These are phyloP conservation scores for Valencia hispanica DNA, from an alignment of 2,797 vertebrate genomes.

Conservation along the genomic window DNA sequence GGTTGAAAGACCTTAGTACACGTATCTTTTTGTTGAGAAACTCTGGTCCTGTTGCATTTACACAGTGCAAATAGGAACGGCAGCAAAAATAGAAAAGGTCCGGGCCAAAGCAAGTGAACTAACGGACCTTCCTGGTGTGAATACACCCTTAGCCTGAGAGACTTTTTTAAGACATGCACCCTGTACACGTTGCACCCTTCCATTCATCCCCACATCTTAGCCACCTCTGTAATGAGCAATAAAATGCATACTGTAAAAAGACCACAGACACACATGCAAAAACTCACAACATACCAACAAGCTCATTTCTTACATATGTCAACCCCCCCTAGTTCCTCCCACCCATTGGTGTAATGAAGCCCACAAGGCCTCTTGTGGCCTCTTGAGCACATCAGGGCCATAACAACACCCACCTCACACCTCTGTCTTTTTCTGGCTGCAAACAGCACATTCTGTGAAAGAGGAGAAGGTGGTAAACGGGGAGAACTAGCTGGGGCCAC, in stretches of 20 bases:
- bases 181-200: conserved; percentile 42
- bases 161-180: conserved; percentile 17
- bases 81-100: too few relatives aligned
- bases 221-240: conserved; percentile 82
- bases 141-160: neutral
- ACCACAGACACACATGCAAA: conserved; percentile 47
- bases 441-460: conserved; percentile 71
- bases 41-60: too few relatives aligned
- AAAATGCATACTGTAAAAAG: conserved; percentile 68
- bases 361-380: conserved; percentile 50
- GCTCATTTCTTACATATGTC: conserved; percentile 32
- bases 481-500: conserved; percentile 28
- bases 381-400: conserved; percentile 15
- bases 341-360: conserved; percentile 55
- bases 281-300: conserved; percentile 45
- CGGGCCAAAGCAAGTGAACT: too few relatives aligned
- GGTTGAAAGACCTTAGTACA: too few relatives aligned
- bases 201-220: conserved; percentile 77
- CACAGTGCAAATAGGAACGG: too few relatives aligned
- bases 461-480: conserved; percentile 71
- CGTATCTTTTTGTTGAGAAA: too few relatives aligned
- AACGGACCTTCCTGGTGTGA: too few relatives aligned
- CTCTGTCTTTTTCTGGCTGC: conserved; percentile 47
- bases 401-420: conserved; percentile 34
- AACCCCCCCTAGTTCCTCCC: conserved; percentile 10